Percentiles rank a stretch among this genome's conserved stretches.
phyloP scores from a whole-genome alignment of 1,140 invertebrate species.

The Drosophila grimshawi region DNA sequence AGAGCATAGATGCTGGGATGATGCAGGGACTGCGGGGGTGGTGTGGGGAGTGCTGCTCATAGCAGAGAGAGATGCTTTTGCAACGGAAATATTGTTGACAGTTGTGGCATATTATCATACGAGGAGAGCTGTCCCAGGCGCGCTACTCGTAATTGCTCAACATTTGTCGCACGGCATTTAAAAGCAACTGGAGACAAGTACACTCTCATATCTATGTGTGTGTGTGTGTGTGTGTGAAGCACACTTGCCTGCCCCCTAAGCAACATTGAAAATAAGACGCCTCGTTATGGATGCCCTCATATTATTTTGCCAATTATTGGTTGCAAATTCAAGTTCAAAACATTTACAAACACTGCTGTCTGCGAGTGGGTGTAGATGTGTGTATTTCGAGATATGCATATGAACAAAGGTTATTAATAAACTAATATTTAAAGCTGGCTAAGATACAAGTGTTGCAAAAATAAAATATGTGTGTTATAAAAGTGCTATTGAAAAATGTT shows the following conservation, averaged over 20 bases:
- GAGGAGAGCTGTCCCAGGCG: constrained; percentile 36
- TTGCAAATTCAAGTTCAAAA: neutral
- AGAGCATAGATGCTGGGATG: neutral
- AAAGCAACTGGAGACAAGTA: constrained; percentile 15
- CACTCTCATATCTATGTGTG: neutral
- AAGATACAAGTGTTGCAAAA: too few relatives aligned
- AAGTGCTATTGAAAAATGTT: too few relatives aligned
- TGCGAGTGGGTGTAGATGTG: too few relatives aligned
- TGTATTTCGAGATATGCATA: too few relatives aligned
- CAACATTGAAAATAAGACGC: neutral
- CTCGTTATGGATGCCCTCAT: constrained; percentile 5
- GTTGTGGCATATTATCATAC: constrained; percentile 80
- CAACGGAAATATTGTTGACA: constrained; percentile 78
- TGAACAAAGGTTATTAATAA: too few relatives aligned
- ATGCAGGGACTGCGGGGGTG: neutral
- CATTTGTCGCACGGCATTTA: constrained; percentile 51
- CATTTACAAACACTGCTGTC: neutral
- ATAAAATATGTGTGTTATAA: too few relatives aligned
- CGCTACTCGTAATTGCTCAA: constrained; percentile 42
- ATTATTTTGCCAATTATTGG: constrained; percentile 19
- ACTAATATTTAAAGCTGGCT: too few relatives aligned
- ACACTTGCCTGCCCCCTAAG: neutral
- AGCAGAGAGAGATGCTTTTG: constrained; percentile 8
- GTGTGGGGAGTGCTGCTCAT: neutral
- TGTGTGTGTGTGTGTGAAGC: neutral